These are phyloP conservation scores for Helicorthomorpha holstii DNA, from an alignment of 1,140 invertebrate species.

Conservation along the genomic window DNA sequence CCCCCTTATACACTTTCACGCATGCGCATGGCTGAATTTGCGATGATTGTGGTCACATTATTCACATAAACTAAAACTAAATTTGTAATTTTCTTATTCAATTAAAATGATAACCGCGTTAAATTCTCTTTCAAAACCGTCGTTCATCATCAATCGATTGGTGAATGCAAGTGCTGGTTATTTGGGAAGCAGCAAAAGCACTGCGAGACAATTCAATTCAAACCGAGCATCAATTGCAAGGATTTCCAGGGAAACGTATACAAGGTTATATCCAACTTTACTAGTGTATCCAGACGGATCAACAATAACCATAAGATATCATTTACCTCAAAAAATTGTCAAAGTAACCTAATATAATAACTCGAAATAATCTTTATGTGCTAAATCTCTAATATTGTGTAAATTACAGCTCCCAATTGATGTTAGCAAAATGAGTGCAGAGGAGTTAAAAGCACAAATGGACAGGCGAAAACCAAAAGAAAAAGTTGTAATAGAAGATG, in stretches of 20 bases:
- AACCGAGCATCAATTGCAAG: slow-evolving; percentile 48
- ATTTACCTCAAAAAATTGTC: slow-evolving; percentile 66
- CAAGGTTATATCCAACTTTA: slow-evolving; percentile 51
- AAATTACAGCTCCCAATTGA: slow-evolving; percentile 54
- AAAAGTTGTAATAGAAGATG: slow-evolving; percentile 53
- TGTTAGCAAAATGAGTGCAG: slow-evolving; percentile 44
- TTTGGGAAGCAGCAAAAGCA: too few species aligned
- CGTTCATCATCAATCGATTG: too few species aligned
- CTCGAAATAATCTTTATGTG: slow-evolving; percentile 3
- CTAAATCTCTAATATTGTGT: background rate
- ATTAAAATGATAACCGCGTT: too few species aligned
- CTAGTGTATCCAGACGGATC: slow-evolving; percentile 68
- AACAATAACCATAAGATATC: slow-evolving; percentile 57
- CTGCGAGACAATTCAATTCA: slow-evolving; percentile 32
- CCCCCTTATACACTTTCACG: too few species aligned
- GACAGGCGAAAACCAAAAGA: slow-evolving; percentile 51
- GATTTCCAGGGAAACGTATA: slow-evolving; percentile 45
- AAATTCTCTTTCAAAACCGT: too few species aligned
- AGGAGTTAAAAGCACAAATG: slow-evolving; percentile 43
- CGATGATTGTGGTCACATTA: too few species aligned
- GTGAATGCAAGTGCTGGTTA: too few species aligned
- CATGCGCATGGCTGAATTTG: too few species aligned
- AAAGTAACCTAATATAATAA: slow-evolving; percentile 34
- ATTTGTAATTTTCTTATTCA: too few species aligned
- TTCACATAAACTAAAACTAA: too few species aligned